Percentiles rank a stretch among this genome's conserved stretches.
Evolutionary conservation across 2,113 vertebrate species (phyloP).

Genomic region (Misgurnus mizolepis): DNA sequence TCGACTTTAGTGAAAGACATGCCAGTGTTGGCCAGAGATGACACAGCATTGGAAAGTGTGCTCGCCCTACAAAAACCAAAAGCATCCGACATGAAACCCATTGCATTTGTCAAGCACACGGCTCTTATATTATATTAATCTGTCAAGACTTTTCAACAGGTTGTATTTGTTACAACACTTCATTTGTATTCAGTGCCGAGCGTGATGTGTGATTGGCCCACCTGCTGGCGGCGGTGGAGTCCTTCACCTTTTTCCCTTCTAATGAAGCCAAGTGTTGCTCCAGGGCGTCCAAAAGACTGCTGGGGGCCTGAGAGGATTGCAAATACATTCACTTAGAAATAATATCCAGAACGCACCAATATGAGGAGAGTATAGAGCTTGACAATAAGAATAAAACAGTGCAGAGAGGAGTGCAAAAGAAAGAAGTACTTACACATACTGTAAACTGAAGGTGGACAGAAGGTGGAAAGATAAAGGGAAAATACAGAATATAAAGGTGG

Average conservation of each 20-base stretch:
- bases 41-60: slow-evolving; percentile 96
- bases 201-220: slow-evolving; percentile 57
- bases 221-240: slow-evolving; percentile 98
- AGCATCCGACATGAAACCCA: not conserved
- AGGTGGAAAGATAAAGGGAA: slow-evolving; percentile 73
- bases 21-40: slow-evolving; percentile 94
- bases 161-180: not conserved
- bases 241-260: slow-evolving; percentile 99
- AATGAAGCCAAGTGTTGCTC: slow-evolving; percentile 98
- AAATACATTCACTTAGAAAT: slow-evolving; percentile 51
- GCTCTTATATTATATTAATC: not conserved
- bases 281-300: slow-evolving; percentile 97
- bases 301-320: slow-evolving; percentile 82
- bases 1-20: slow-evolving; percentile 98
- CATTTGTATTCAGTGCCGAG: not conserved
- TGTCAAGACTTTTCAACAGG: not conserved
- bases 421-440: slow-evolving; percentile 82
- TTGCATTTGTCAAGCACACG: not conserved
- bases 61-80: slow-evolving; percentile 82
- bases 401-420: slow-evolving; percentile 69
- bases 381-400: slow-evolving; percentile 69
- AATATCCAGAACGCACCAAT: slow-evolving; percentile 56
- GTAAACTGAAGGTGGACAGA: slow-evolving; percentile 78
- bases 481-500: slow-evolving; percentile 85
- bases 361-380: slow-evolving; percentile 59